Conservation (phyloP, 2,113 vertebrate genomes). For the Eurystomus gularis region DNA sequence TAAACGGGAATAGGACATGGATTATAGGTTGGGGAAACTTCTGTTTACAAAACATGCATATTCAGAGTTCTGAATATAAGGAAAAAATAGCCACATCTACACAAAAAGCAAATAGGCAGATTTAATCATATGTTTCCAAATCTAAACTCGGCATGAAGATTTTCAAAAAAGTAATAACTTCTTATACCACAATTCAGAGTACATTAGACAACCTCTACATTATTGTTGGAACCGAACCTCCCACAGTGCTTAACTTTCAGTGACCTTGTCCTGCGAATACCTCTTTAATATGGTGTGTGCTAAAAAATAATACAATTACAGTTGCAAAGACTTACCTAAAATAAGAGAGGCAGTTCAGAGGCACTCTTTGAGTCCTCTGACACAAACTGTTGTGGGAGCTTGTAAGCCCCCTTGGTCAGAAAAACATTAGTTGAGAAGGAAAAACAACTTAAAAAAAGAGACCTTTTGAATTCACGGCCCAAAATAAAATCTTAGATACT, state of each 20-base stretch:
- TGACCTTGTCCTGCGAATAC: conserved; percentile 54
- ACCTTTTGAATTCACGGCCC: background rate
- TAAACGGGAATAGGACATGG: conserved; percentile 1
- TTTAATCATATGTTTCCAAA: conserved; percentile 69
- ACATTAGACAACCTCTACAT: conserved; percentile 46
- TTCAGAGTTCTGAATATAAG: conserved; percentile 23
- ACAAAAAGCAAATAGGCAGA: conserved; percentile 14
- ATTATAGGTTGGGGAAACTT: conserved; percentile 51
- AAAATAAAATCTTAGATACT: background rate
- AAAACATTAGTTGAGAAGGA: background rate
- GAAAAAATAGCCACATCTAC: conserved; percentile 37
- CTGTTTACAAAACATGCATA: conserved; percentile 47
- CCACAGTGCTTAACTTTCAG: conserved; percentile 58
- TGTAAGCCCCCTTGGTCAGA: background rate
- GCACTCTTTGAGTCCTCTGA: background rate
- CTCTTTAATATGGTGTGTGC: conserved; percentile 15
- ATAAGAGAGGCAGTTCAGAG: conserved; percentile 10
- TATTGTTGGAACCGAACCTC: conserved; percentile 58
- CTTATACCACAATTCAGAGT: conserved; percentile 1
- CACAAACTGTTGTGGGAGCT: background rate
- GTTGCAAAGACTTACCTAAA: conserved; percentile 30
- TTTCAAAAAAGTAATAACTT: conserved; percentile 14
- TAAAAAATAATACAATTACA: conserved; percentile 67
- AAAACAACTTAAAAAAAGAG: background rate
- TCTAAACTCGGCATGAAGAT: background rate